Conservation (phyloP, 2,888 invertebrate species). For the Pristionchus maxplancki region DNA sequence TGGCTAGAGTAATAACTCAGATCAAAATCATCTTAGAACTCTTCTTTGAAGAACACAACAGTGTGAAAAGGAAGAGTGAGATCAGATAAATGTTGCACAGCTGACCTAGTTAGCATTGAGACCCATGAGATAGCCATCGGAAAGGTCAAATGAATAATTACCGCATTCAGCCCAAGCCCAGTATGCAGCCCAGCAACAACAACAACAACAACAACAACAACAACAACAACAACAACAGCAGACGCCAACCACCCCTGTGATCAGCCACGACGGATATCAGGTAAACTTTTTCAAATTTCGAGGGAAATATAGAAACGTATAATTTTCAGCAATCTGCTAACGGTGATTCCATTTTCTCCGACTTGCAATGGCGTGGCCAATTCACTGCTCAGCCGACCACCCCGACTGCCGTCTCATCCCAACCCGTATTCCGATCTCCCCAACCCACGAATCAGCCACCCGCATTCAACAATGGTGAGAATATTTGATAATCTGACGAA, state of each 20-base stretch:
- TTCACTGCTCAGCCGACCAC: not conserved
- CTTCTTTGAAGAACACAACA: too few species aligned
- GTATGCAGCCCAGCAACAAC: not conserved
- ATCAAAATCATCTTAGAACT: too few species aligned
- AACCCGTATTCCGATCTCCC: slow-evolving; percentile 12
- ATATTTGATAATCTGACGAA: not conserved
- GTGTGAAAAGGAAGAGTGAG: too few species aligned
- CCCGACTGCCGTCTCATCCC: not conserved
- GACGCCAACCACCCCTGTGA: not conserved
- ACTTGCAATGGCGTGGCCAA: not conserved
- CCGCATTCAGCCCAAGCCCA: slow-evolving; percentile 24
- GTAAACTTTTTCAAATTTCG: not conserved
- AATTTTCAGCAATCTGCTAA: not conserved
- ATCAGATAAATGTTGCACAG: too few species aligned
- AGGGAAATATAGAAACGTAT: not conserved
- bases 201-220: slow-evolving; percentile 1
- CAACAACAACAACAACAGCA: slow-evolving; percentile 22
- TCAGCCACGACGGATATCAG: slow-evolving; percentile 17
- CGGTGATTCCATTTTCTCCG: not conserved
- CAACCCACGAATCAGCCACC: not conserved
- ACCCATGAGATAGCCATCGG: not conserved
- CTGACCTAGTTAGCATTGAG: not conserved
- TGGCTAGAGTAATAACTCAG: too few species aligned
- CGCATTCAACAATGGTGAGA: not conserved
- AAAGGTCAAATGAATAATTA: not conserved